Evolutionary conservation across 2,797 vertebrate species (phyloP), one percentile per base, ranked within the genome.

Genomic region (Delichon dasypus): DNA sequence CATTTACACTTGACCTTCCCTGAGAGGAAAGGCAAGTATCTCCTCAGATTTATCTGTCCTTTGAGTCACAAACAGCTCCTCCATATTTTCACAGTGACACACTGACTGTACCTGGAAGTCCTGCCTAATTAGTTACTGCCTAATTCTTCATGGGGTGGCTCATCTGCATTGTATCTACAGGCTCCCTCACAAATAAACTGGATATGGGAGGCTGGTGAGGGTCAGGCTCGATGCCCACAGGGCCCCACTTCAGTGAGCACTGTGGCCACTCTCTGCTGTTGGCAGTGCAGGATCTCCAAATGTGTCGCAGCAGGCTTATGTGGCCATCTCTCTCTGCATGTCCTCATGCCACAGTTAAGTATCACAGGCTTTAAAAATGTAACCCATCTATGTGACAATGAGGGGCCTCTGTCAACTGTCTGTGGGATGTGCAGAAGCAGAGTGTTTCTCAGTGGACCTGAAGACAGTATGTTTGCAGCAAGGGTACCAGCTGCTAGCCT

Each of bases 181-280:
- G 11, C 20, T 77, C 21, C 22, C 17, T 62, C 34, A 42, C 10
- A 23, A 62, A 70, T 30, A 26, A 62, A 42, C 48, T 42, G 65
- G 42, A 7, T 0, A 4, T 9, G 42, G 30, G 34, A 70, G 17
- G 48, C 38, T 77, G 57, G 4, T 48, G 40, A 86, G 55, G 34
- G 55, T 29, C 13, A 12, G 20, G 30, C 55, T 70, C 5, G 1
- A 25, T 40, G 40, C 29, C 64, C 48, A 40, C 0, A 0, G 34
- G 13, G 1, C 25, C 25, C 16, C 65, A 30, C 34, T 54, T 77
- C 25, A 54, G 25, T 40, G 25, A 2, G 2, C 42, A 34, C 30
- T 26, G 17, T 34, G 42, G 20, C 30, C 65, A 42, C 0, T 1
- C 40, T 68, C 54, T 62, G 65, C 64, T 77, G 3, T 17, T 62